Base-by-base conservation (phyloP, 2,113 vertebrate genomes). In the Aptenodytes patagonicus region DNA sequence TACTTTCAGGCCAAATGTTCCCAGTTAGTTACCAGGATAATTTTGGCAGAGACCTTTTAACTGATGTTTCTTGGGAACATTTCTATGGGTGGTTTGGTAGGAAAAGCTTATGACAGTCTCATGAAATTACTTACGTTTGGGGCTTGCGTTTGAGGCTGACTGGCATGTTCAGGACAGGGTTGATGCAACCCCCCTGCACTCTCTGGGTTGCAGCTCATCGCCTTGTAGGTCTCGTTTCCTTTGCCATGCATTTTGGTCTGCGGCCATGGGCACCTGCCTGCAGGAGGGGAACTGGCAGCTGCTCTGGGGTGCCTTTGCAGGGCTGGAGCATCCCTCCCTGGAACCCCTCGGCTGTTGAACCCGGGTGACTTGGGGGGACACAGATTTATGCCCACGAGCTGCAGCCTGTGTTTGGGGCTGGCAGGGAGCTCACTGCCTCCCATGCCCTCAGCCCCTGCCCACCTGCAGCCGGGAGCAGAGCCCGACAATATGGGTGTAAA, bases 51-150 rank as follows among this genome's bases (percentile, higher is more conserved):
- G 78, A n/a, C 36, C 58, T 90, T 82, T 93, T 76, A 54, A 86
- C 31, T 96, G 81, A 65, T 80, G 73, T 65, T 95, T 94, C 82
- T 88, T 66, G 78, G 84, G 90, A 97, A 88, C 10, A 3, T 72
- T 93, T 91, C 84, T 93, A 12, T 2, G 3, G 36, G 73, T 83
- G 81, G 93, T 94, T 96, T 95, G 34, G 84, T 96, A 96, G 91
- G 93, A 97, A 96, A 95, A 96, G 90, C 90, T 96, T 93, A 90
- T 87, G 84, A 91, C 87, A 87, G 82, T 76, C 87, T 94, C 58
- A 91, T 65, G 87, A 87, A 94, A 70, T 93, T 84, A 91, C 82
- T 95, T 93, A 64, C 6, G 5, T 93, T 84, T 64, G 44, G 42
- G 42, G 46, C 44, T 96, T 79, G 77, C 9, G 1, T 55, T 75